phyloP scores from a whole-genome alignment of 2,113 vertebrate genomes.

The Psephotus haematonotus region DNA sequence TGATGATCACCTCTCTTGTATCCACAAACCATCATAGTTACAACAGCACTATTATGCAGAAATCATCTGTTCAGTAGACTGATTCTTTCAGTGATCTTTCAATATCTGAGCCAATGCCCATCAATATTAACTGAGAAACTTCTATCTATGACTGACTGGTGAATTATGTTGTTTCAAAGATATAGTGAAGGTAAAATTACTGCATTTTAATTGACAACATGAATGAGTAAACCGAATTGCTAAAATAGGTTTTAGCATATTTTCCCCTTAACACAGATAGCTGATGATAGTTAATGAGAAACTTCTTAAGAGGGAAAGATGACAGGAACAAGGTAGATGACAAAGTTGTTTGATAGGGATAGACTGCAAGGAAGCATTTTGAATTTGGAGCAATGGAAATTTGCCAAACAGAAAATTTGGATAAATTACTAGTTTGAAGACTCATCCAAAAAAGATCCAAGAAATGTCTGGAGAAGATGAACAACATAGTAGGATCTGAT shows the following conservation, averaged over 20 bases:
- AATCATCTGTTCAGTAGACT: not conserved
- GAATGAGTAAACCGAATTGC: not conserved
- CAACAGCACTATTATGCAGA: not conserved
- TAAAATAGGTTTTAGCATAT: not conserved
- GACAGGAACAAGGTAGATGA: not conserved
- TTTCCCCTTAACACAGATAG: not conserved
- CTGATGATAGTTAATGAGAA: not conserved
- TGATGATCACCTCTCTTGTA: not conserved
- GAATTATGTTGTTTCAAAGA: not conserved
- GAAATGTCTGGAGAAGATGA: not conserved
- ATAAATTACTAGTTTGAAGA: not conserved
- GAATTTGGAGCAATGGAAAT: not conserved
- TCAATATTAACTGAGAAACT: not conserved
- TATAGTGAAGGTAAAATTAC: not conserved
- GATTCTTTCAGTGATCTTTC: not conserved
- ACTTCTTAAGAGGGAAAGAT: not conserved
- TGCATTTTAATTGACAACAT: not conserved
- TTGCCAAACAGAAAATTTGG: not conserved
- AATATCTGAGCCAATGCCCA: not conserved
- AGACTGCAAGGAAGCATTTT: not conserved
- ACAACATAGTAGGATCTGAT: not conserved
- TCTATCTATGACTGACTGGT: not conserved
- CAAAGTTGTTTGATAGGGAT: not conserved
- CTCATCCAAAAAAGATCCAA: not conserved
- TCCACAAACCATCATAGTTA: not conserved